phyloP scores from a whole-genome alignment of 2,113 vertebrate species.

The Leucosticte australis region DNA sequence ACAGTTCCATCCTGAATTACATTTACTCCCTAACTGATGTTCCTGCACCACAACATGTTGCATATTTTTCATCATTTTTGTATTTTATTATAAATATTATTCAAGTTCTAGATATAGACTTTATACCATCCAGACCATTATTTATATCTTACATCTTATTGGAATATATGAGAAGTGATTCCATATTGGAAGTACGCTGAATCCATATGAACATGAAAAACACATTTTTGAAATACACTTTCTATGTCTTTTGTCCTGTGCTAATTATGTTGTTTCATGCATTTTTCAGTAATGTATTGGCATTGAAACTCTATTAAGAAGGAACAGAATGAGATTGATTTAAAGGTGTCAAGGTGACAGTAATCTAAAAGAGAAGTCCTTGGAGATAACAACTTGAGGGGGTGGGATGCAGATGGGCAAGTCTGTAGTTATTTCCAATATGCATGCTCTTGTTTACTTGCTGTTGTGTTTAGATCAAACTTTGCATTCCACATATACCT shows the following conservation, averaged over 20 bases:
- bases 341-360: not conserved
- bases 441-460: not conserved
- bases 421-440: not conserved
- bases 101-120: not conserved
- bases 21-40: not conserved
- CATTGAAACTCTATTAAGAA: not conserved
- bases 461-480: not conserved
- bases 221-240: not conserved
- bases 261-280: not conserved
- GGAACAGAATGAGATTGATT: not conserved
- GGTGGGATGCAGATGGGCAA: not conserved
- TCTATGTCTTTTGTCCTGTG: not conserved
- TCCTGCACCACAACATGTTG: not conserved
- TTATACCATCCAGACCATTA: not conserved
- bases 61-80: not conserved
- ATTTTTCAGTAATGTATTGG: not conserved
- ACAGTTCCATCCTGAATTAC: not conserved
- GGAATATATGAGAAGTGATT: not conserved
- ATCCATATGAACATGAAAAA: not conserved
- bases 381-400: not conserved
- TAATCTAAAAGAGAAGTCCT: not conserved
- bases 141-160: not conserved
- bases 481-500: not conserved
- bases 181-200: not conserved
- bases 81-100: not conserved